A percentile compares a stretch with the other conserved stretches of the same genome.
These are phyloP conservation scores for Neolamprologus devosi DNA, from an alignment of 2,113 vertebrate genomes.

Conservation along the genomic window DNA sequence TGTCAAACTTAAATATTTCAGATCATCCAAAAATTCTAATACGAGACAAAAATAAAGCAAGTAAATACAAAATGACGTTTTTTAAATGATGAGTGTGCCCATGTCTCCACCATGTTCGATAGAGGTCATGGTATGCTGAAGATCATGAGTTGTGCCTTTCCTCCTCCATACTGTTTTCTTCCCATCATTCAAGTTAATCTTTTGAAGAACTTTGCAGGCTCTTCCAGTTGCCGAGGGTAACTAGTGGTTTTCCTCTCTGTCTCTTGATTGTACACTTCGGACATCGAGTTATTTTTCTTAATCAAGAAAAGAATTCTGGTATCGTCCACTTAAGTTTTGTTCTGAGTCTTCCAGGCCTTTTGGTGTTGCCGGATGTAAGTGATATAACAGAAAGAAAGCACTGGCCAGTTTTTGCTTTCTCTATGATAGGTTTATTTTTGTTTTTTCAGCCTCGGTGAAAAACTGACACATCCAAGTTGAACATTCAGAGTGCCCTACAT, in stretches of 20 bases:
- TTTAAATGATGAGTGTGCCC: not conserved
- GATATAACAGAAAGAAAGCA: not conserved
- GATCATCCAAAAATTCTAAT: not conserved
- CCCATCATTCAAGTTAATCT: not conserved
- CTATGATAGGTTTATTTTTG: not conserved
- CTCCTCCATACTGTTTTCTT: not conserved
- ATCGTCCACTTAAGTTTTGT: accelerated
- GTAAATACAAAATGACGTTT: not conserved
- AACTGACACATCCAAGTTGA: not conserved
- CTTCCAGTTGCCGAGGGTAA: not conserved
- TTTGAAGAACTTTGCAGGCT: accelerated
- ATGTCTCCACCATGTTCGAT: not conserved
- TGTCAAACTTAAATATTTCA: not conserved
- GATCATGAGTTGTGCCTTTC: accelerated
- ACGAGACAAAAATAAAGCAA: not conserved
- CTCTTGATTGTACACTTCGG: not conserved
- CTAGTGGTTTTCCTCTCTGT: not conserved
- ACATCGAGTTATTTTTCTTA: not conserved
- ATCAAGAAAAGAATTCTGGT: accelerated
- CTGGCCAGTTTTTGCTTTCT: not conserved
- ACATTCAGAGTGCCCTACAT: not conserved
- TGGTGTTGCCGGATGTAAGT: not conserved
- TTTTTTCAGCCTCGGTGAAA: not conserved
- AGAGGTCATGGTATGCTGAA: not conserved
- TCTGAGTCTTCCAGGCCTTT: not conserved